A percentile compares a stretch with the other conserved stretches of the same genome.
Evolutionary conservation across 2,888 invertebrate genomes (phyloP).

Genomic region (Limenitis camilla): DNA sequence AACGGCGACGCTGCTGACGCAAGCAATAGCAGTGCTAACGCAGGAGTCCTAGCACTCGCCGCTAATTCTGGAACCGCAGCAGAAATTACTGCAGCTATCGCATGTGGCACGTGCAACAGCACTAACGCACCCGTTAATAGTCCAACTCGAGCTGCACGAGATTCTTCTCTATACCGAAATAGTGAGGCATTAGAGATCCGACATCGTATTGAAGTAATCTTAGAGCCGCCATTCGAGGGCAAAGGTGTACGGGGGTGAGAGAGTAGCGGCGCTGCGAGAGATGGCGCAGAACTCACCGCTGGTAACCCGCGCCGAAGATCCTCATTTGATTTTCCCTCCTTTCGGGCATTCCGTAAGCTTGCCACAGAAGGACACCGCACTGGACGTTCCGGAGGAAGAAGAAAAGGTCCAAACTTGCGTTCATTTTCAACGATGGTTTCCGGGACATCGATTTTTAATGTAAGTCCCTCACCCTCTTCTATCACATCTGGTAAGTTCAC

Average conservation of each 20-base stretch:
- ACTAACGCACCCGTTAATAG: slow-evolving; percentile 80
- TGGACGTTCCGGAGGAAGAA: slow-evolving; percentile 61
- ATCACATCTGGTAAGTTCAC: slow-evolving; percentile 56
- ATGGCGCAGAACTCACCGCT: slow-evolving; percentile 70
- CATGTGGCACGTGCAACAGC: slow-evolving; percentile 82
- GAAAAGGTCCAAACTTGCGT: slow-evolving; percentile 61
- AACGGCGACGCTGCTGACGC: slow-evolving; percentile 79
- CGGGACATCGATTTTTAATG: slow-evolving; percentile 58
- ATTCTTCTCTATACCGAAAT: slow-evolving; percentile 90
- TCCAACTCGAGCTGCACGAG: slow-evolving; percentile 87
- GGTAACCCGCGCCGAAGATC: slow-evolving; percentile 58
- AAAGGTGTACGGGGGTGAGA: slow-evolving; percentile 59
- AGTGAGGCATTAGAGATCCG: slow-evolving; percentile 89
- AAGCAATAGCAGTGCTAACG: slow-evolving; percentile 73
- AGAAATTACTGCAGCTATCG: slow-evolving; percentile 50
- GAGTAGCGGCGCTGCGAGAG: slow-evolving; percentile 56
- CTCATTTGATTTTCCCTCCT: slow-evolving; percentile 58
- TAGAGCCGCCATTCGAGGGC: slow-evolving; percentile 66
- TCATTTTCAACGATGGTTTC: slow-evolving; percentile 44
- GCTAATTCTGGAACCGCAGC: slow-evolving; percentile 70
- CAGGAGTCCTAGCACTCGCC: slow-evolving; percentile 62
- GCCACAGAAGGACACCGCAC: slow-evolving; percentile 64
- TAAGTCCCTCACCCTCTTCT: slow-evolving; percentile 62
- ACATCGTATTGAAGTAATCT: slow-evolving; percentile 83
- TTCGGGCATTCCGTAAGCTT: slow-evolving; percentile 57